Evolutionary conservation across 1,140 invertebrate species (phyloP).

Genomic region (Paramacrobiotus metropolitanus): DNA sequence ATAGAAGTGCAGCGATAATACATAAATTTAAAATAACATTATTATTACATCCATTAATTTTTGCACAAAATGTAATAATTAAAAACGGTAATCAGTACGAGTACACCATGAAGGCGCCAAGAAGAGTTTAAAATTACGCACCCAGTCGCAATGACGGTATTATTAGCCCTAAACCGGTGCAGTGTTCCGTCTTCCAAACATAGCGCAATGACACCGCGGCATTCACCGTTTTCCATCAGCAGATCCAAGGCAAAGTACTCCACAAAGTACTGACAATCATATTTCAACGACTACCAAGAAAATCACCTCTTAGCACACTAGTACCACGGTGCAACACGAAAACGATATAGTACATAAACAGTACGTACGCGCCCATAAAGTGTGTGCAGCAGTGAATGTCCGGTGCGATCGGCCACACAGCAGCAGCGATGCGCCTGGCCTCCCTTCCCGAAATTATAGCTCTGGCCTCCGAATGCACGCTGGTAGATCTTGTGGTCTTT

Average conservation of each 20-base stretch:
- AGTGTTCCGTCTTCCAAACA: constrained; percentile 91
- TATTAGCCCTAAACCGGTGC: constrained; percentile 55
- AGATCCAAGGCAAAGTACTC: constrained; percentile 96
- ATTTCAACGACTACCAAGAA: constrained; percentile 57
- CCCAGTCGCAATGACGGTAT: constrained; percentile 42
- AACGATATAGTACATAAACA: too few species aligned
- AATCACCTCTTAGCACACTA: too few species aligned
- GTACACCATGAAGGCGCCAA: constrained; percentile 5
- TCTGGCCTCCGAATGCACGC: constrained; percentile 89
- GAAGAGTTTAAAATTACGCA: constrained; percentile 13
- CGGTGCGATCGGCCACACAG: constrained; percentile 61
- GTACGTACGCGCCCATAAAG: constrained; percentile 70
- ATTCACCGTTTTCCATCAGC: constrained; percentile 78
- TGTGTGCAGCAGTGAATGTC: constrained; percentile 90
- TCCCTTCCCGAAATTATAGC: constrained; percentile 80
- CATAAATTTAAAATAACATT: too few species aligned
- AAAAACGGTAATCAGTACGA: neutral
- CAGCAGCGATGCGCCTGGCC: constrained; percentile 69
- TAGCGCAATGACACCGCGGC: constrained; percentile 76
- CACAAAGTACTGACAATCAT: constrained; percentile 94
- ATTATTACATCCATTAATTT: too few species aligned
- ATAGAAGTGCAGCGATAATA: too few species aligned
- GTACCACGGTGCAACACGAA: too few species aligned
- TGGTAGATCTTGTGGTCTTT: constrained; percentile 85
- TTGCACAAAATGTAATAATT: constrained; percentile 8